Percentiles rank a stretch among this genome's conserved stretches.
Evolutionary conservation across 2,113 vertebrate genomes (phyloP).

Genomic region (Sorex fumeus): DNA sequence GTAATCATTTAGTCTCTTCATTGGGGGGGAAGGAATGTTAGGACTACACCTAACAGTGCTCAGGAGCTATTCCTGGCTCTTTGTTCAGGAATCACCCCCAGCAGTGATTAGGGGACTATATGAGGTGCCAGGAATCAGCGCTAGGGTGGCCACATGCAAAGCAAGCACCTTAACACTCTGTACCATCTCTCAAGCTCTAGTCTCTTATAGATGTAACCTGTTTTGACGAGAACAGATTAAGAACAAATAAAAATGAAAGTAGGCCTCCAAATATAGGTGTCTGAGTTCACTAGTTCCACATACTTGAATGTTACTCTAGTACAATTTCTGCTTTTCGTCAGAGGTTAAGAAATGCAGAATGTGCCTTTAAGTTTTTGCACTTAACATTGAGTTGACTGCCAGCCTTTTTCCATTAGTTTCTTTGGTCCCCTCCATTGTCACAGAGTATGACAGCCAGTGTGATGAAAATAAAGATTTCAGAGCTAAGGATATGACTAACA

Average conservation of each 20-base stretch:
- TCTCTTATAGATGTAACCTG: neutral
- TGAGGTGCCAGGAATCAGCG: no score
- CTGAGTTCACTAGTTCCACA: neutral
- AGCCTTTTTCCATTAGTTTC: neutral
- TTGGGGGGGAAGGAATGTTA: no score
- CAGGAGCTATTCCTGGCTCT: no score
- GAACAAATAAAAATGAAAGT: conserved; percentile 25
- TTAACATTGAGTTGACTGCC: neutral
- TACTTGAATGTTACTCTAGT: conserved; percentile 6
- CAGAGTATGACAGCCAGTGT: neutral
- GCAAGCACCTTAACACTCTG: no score
- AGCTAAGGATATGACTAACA: no score
- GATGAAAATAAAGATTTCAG: conserved; percentile 6
- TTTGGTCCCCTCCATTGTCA: conserved; percentile 17
- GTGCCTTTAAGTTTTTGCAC: neutral
- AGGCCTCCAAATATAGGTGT: neutral
- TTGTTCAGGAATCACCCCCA: no score
- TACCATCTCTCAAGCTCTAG: no score
- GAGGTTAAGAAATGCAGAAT: neutral
- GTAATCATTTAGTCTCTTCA: no score
- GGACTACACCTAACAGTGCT: neutral
- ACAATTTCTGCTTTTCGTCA: neutral
- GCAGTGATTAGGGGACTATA: no score
- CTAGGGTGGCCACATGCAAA: no score
- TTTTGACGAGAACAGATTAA: conserved; percentile 9